Evolutionary conservation across 2,113 vertebrate genomes (phyloP).

Genomic region (Poicephalus meyeri): DNA sequence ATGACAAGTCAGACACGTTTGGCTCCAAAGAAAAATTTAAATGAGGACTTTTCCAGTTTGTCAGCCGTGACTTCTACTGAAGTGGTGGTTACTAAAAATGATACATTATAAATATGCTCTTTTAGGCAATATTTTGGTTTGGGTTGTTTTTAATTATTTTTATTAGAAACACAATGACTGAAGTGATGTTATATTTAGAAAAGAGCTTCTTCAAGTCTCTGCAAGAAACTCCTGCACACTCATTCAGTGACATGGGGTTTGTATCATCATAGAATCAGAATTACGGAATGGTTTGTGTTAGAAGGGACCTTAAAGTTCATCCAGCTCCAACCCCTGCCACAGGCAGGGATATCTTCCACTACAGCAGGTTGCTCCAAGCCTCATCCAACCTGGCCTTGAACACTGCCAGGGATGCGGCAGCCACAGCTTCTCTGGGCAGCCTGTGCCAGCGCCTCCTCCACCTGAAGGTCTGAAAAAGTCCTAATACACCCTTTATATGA

Average conservation of each 20-base stretch:
- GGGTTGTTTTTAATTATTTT: neutral
- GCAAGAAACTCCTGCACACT: neutral
- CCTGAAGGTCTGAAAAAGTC: neutral
- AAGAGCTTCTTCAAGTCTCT: neutral
- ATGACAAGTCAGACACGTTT: neutral
- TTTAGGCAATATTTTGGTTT: neutral
- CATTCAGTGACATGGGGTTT: neutral
- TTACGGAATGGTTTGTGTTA: neutral
- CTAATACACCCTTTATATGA: neutral
- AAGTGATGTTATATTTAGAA: neutral
- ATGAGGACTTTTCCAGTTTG: conserved; percentile 4
- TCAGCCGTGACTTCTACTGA: neutral
- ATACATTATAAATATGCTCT: neutral
- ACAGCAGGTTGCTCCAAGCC: neutral
- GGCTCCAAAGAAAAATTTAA: conserved; percentile 1
- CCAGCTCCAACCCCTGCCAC: neutral
- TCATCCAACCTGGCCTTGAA: neutral
- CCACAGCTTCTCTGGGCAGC: neutral
- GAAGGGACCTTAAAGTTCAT: neutral
- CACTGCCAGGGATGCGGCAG: neutral
- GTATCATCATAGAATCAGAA: neutral
- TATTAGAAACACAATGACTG: neutral
- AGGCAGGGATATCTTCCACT: neutral
- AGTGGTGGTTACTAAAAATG: neutral
- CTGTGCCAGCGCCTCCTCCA: neutral